Evolutionary conservation across 2,888 invertebrate species (phyloP).

Genomic region (Lasioglossum pauxillum): DNA sequence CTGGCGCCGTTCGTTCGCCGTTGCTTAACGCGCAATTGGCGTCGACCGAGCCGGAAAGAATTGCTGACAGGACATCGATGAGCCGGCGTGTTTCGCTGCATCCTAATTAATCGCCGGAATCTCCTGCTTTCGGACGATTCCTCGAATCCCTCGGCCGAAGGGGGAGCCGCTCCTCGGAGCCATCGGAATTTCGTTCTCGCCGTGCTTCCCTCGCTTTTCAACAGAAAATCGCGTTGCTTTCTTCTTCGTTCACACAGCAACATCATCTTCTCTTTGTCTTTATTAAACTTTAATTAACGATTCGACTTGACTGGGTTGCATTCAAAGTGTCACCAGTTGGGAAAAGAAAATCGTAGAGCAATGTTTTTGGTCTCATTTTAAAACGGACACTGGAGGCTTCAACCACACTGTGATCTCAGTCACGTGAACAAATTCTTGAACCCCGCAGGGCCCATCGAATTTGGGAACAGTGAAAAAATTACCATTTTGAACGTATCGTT

Average conservation of each 20-base stretch:
- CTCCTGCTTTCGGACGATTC: not conserved
- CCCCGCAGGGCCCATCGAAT: rapidly evolving
- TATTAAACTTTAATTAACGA: no score
- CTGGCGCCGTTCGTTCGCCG: constrained; percentile 26
- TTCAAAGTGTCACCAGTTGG: not conserved
- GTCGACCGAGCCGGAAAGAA: constrained; percentile 69
- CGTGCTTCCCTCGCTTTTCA: not conserved
- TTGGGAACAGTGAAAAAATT: no score
- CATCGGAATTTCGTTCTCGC: not conserved
- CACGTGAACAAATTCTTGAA: rapidly evolving
- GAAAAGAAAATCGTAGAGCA: not conserved
- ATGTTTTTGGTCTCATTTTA: not conserved
- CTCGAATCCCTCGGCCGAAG: not conserved
- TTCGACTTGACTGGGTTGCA: not conserved
- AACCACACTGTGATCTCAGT: not conserved
- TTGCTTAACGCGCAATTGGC: constrained; percentile 69
- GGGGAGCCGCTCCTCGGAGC: not conserved
- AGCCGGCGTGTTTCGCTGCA: constrained; percentile 38
- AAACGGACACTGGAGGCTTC: not conserved
- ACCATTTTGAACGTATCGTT: no score
- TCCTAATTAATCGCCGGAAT: constrained; percentile 21
- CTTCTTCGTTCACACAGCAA: not conserved
- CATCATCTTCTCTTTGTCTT: not conserved
- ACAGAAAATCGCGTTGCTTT: not conserved
- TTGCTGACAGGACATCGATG: constrained; percentile 68